Base-by-base conservation (phyloP, 2,888 invertebrate species). In the Unio delphinus region DNA sequence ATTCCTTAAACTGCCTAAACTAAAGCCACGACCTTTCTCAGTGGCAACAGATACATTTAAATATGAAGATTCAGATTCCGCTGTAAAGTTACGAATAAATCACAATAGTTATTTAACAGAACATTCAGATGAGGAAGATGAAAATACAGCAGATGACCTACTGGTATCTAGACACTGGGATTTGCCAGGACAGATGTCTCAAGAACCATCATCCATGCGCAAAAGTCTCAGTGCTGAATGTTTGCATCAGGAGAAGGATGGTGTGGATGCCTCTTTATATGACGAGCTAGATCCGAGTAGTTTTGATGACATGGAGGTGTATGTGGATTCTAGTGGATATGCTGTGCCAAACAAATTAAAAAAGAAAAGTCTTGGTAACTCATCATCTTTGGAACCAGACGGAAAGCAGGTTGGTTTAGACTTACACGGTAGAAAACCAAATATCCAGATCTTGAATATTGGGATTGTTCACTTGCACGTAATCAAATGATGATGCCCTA, bases 151-250 rank as follows among this genome's bases (percentile, higher is more conserved):
- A 45, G 45, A 45, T 45, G 70, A 70, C 68, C 34, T 73, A 20
- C 57, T 45, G 28, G 70, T 68, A 64, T 74, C 78, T 23, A 79
- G 80, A 70, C 80, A 80, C 65, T 81, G 81, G 81, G 81, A 81
- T 69, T 63, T 80, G 67, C 79, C 79, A 15, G 55, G 74, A 26
- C 59, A 55, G 4, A 45, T 61, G 11, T 75, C 76, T 54, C 77
- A 78, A 23, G 72, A 76, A 61, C 77, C 75, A 57, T 34, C 28
- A 58, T 55, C 30, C n/a, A 69, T 86, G 61, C 74, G 82, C 55
- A 80, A 83, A 65, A 85, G 86, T 71, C 78, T 79, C 30, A 87
- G 86, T 79, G 83, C 82, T 8, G 86, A 87, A 55, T 82, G 84
- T 71, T 65, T 87, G n/a, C 73, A 78, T 34, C 75, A 77, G 45